Evolutionary conservation across 2,797 vertebrate species (phyloP), one percentile per base, ranked within the genome.

Genomic region (Lophotriccus pileatus): DNA sequence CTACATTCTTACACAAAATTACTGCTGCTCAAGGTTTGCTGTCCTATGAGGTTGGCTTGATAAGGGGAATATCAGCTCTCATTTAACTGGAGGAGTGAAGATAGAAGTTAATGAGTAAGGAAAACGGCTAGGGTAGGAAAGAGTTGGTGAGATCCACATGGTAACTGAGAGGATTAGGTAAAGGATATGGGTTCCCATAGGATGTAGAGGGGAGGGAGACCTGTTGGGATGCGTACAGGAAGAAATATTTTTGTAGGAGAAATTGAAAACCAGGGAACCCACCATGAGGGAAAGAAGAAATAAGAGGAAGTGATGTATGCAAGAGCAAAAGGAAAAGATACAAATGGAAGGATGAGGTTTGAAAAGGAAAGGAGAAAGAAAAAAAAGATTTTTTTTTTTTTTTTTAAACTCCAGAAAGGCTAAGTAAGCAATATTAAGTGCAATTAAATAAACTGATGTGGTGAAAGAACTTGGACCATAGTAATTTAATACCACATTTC

Each of bases 301-400:
- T 49, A 63, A 93, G 23, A 90, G 59, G 55, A 91, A 44, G 11
- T 62, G 24, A 69, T 56, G 36, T 10, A 6, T 32, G 17, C 0
- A 6, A 60, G 44, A 86, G 18, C 12, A 49, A 74, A 84, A 80
- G 76, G 37, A 66, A 85, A 87, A 7, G 12, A 30, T 30, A 44
- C 15, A 86, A 84, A 56, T 50, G 27, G 56, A 91, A 81, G 32
- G n/a, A 82, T 77, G 70, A 52, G 1, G 3, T 46, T 56, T 60
- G 28, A 68, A 70, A 87, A 37, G 16, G 14, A 70, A 64, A 60
- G 37, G 23, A 83, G 25, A 77, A 50, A 63, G 5, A n/a, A 59
- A n/a, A n/a, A 17, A 2, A 1, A 0, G 1, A 1, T 39, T 37
- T 37, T 10, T 6, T 7, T 18, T 7, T 52, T 34, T 21, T 83